These are phyloP conservation scores for Malaclemys terrapin DNA, from an alignment of 2,113 vertebrate species.

Conservation along the genomic window DNA sequence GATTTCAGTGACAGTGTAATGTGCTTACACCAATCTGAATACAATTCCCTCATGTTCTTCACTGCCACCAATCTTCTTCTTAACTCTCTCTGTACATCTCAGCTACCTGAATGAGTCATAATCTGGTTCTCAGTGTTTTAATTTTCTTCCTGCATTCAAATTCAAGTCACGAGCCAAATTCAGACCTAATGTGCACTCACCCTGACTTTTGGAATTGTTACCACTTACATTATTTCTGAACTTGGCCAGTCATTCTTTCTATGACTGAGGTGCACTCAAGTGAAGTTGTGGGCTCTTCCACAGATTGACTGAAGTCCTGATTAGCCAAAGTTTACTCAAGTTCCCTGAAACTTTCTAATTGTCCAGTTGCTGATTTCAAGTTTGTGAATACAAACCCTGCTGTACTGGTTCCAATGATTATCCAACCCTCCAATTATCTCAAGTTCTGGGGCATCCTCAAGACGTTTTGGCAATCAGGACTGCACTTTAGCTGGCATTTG, in stretches of 20 bases:
- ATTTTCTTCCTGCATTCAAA: background rate
- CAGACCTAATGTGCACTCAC: rapidly evolving
- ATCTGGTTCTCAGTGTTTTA: rapidly evolving
- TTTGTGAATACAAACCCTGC: background rate
- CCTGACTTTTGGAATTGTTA: background rate
- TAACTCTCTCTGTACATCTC: background rate
- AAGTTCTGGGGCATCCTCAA: background rate
- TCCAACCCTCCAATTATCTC: background rate
- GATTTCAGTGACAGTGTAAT: background rate
- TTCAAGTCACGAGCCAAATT: background rate
- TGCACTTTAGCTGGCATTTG: background rate
- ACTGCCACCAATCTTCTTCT: background rate
- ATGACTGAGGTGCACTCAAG: background rate
- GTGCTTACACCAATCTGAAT: background rate
- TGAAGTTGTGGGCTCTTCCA: background rate
- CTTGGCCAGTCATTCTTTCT: background rate
- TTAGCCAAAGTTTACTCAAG: background rate
- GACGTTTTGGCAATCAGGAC: background rate
- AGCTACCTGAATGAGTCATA: background rate
- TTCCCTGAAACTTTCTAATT: background rate
- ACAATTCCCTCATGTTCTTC: background rate
- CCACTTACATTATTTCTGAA: background rate
- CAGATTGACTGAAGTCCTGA: background rate
- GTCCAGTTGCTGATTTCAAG: background rate
- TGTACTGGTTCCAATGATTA: background rate